These are phyloP conservation scores for Acleris cristana DNA, from an alignment of 2,888 invertebrate genomes.

Conservation along the genomic window DNA sequence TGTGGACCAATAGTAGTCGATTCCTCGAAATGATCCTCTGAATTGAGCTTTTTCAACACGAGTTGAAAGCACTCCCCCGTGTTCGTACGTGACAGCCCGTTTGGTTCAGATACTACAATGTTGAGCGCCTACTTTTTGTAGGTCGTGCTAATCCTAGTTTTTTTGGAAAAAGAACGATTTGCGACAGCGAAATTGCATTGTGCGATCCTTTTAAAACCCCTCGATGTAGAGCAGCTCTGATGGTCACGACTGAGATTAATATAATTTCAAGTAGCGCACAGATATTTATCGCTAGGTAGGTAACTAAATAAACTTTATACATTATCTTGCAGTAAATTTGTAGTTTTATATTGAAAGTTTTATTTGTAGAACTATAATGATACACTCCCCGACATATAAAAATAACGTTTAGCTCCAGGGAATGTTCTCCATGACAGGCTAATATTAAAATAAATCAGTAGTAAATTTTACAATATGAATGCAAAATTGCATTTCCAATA, in stretches of 20 bases:
- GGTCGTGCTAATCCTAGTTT: not conserved
- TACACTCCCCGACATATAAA: not conserved
- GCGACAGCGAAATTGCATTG: constrained; percentile 25
- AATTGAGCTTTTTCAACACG: too few species aligned
- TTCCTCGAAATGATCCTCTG: too few species aligned
- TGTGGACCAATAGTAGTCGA: too few species aligned
- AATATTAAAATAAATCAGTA: too few species aligned
- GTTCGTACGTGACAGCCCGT: too few species aligned
- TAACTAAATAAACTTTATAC: constrained; percentile 4
- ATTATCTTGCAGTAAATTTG: not conserved
- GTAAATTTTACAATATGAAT: too few species aligned
- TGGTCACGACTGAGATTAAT: constrained; percentile 24
- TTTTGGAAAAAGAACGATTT: constrained; percentile 16
- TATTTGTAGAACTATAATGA: not conserved
- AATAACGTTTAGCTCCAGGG: not conserved
- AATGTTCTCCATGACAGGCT: not conserved
- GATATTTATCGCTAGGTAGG: constrained; percentile 6
- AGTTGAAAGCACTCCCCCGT: too few species aligned
- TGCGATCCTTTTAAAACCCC: constrained; percentile 11
- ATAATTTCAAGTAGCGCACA: constrained; percentile 17
- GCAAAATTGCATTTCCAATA: too few species aligned
- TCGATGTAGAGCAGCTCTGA: constrained; percentile 10
- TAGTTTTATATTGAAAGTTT: not conserved
- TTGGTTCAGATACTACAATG: not conserved
- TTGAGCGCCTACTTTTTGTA: not conserved